Conservation (phyloP, 1,140 invertebrate species). For the Halictus rubicundus region DNA sequence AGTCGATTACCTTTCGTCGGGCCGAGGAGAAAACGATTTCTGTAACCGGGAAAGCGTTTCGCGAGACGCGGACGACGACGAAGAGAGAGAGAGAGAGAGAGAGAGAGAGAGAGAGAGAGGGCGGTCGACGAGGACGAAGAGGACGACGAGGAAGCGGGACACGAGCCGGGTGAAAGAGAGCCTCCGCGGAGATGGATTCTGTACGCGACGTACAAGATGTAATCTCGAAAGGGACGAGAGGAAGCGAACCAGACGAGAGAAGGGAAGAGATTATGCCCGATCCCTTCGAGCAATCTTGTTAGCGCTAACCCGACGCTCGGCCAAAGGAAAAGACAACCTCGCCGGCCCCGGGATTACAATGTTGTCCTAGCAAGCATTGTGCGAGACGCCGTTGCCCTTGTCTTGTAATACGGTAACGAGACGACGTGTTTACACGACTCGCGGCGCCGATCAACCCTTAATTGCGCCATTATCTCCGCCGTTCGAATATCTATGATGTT, state of each 20-base stretch:
- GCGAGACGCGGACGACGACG: conserved; percentile 7
- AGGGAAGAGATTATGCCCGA: conserved; percentile 61
- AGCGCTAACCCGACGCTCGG: conserved; percentile 57
- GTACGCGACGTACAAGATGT: conserved; percentile 58
- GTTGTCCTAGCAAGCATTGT: conserved; percentile 42
- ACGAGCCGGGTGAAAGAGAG: conserved; percentile 3
- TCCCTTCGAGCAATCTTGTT: conserved; percentile 72
- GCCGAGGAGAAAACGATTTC: conserved; percentile 49
- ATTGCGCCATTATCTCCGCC: conserved; percentile 1
- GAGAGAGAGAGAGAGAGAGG: no score
- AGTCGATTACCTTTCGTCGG: conserved; percentile 56
- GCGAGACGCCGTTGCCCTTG: conserved; percentile 7
- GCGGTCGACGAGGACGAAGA: not conserved
- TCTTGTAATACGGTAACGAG: conserved; percentile 33
- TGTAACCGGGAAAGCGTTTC: conserved; percentile 42
- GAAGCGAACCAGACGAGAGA: conserved; percentile 44
- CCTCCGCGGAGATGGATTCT: conserved; percentile 43
- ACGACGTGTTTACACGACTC: not conserved
- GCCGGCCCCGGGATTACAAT: conserved; percentile 29
- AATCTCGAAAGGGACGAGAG: conserved; percentile 61
- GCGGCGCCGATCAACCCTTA: conserved; percentile 3
- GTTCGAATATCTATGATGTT: not conserved
- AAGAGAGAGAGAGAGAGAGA: no score
- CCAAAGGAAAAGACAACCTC: conserved; percentile 59
- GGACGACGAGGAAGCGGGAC: not conserved